Evolutionary conservation across 1,140 invertebrate genomes (phyloP).

Genomic region (Zaprionus inermis): DNA sequence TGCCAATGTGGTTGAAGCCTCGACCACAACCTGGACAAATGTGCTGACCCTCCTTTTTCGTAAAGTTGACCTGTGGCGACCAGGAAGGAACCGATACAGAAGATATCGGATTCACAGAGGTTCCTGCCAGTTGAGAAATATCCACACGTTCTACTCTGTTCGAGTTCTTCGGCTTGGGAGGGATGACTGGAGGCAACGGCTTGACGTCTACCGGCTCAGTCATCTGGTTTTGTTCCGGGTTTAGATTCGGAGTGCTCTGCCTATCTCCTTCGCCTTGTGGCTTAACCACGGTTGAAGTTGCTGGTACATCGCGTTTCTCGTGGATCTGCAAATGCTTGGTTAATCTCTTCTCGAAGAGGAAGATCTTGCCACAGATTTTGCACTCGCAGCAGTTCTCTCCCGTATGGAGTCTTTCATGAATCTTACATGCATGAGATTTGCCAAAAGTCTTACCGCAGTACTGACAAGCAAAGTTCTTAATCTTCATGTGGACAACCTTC

Average conservation of each 20-base stretch:
- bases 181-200: conserved; percentile 25
- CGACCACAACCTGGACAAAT: conserved; percentile 78
- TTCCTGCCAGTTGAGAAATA: conserved; percentile 74
- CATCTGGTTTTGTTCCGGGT: conserved; percentile 16
- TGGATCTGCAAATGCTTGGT: conserved; percentile 78
- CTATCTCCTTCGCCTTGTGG: conserved; percentile 32
- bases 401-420: conserved; percentile 79
- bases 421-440: conserved; percentile 77
- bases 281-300: conserved; percentile 51
- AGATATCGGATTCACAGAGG: conserved; percentile 78
- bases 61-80: conserved; percentile 79
- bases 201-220: conserved; percentile 40
- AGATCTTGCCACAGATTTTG: conserved; percentile 78
- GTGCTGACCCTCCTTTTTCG: conserved; percentile 79
- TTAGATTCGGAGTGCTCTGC: conserved; percentile 2
- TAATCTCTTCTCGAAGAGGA: conserved; percentile 71
- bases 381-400: conserved; percentile 85
- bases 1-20: conserved; percentile 77
- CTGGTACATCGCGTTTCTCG: conserved; percentile 72
- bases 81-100: conserved; percentile 76
- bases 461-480: conserved; percentile 79
- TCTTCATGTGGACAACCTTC: conserved; percentile 77
- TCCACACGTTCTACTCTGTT: conserved; percentile 76
- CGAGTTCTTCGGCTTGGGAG: conserved; percentile 48
- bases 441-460: conserved; percentile 81